Conservation (phyloP, 2,113 vertebrate species). For the Neodontobutis hainanensis region DNA sequence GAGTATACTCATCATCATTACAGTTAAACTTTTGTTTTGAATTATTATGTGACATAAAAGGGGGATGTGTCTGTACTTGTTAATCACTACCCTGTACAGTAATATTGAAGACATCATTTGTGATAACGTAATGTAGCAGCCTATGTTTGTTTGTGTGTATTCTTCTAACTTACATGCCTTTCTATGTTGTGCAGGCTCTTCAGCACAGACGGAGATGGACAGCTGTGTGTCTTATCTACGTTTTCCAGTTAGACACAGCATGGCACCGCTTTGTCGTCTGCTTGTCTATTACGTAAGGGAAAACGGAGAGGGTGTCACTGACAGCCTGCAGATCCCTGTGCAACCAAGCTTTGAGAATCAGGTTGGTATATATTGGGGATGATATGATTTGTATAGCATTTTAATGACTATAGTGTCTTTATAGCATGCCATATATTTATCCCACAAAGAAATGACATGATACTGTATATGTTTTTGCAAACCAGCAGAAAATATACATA, state of each 20-base stretch:
- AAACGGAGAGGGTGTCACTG: slow-evolving; percentile 88
- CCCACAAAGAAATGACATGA: neutral
- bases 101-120: too few species aligned
- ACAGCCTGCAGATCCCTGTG: slow-evolving; percentile 86
- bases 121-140: too few species aligned
- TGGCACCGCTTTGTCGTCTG: slow-evolving; percentile 85
- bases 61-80: too few species aligned
- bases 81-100: too few species aligned
- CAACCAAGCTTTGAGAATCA: slow-evolving; percentile 86
- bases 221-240: slow-evolving; percentile 83
- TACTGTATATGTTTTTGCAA: neutral
- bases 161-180: slow-evolving; percentile 1
- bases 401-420: neutral
- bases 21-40: too few species aligned
- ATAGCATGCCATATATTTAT: neutral
- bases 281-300: slow-evolving; percentile 89
- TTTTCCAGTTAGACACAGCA: slow-evolving; percentile 78
- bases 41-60: too few species aligned
- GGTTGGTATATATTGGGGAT: slow-evolving; percentile 63
- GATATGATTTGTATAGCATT: neutral
- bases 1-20: too few species aligned
- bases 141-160: neutral
- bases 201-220: slow-evolving; percentile 76
- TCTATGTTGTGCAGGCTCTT: slow-evolving; percentile 61
- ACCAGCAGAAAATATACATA: too few species aligned